Conservation (phyloP, 2,797 vertebrate species). For the Fistularia commersonii region DNA sequence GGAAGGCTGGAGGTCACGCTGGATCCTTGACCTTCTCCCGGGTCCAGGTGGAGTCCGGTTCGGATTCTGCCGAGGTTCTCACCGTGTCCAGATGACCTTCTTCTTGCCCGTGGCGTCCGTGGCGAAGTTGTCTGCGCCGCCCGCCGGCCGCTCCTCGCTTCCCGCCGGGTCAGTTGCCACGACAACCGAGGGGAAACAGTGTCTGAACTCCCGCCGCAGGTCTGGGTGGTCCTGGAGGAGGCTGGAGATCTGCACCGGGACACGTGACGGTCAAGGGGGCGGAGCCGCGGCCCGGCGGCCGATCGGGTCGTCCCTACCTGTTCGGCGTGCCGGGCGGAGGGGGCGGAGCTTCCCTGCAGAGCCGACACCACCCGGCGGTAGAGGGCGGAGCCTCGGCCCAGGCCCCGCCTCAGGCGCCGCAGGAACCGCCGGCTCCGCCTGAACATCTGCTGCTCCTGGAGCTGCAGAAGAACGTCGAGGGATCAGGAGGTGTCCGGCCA, state of each 20-base stretch:
- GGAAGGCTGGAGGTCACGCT: background rate
- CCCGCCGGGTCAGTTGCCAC: too few species aligned
- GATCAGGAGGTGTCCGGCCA: background rate
- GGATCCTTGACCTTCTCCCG: background rate
- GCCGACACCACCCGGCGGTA: conserved; percentile 87
- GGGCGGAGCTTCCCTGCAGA: conserved; percentile 80
- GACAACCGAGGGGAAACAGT: background rate
- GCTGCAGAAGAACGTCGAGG: conserved; percentile 58
- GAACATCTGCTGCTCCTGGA: conserved; percentile 89
- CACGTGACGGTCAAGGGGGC: too few species aligned
- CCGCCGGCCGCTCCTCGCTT: background rate
- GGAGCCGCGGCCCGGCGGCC: too few species aligned
- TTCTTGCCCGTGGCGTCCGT: conserved; percentile 62
- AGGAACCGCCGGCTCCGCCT: conserved; percentile 88
- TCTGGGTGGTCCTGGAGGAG: conserved; percentile 80
- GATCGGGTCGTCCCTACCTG: conserved; percentile 65
- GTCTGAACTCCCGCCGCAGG: conserved; percentile 51
- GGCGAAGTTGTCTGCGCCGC: background rate
- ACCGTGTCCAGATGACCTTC: conserved; percentile 93
- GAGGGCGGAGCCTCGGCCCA: conserved; percentile 82
- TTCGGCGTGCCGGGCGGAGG: conserved; percentile 73
- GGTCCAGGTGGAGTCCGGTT: background rate
- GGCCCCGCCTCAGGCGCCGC: conserved; percentile 80
- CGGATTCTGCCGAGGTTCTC: too few species aligned
- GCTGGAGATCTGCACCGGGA: conserved; percentile 66